A percentile compares a stretch with the other conserved stretches of the same genome.
phyloP scores from a whole-genome alignment of 2,113 vertebrate species.

The Galemys pyrenaicus region DNA sequence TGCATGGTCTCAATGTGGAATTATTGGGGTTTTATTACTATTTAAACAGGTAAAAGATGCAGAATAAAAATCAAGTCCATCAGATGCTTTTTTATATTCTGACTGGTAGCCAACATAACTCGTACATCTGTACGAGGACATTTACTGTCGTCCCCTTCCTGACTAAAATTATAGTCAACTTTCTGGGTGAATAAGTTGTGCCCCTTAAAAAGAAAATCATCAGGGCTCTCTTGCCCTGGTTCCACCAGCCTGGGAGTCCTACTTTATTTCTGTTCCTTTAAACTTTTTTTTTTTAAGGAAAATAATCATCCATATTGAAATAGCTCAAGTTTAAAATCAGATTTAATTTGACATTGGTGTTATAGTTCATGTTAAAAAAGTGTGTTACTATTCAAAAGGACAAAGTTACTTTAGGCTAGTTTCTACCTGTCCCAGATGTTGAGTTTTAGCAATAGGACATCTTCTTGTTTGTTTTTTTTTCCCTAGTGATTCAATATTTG shows the following conservation, averaged over 20 bases:
- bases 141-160: background rate
- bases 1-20: background rate
- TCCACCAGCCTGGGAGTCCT: too few species aligned
- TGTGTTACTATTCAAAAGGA: background rate
- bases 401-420: background rate
- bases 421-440: background rate
- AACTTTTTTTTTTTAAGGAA: too few species aligned
- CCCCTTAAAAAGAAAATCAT: background rate
- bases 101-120: background rate
- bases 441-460: background rate
- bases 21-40: background rate
- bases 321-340: background rate
- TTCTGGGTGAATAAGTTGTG: background rate
- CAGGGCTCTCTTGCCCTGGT: too few species aligned
- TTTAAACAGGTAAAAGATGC: background rate
- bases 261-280: too few species aligned
- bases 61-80: background rate
- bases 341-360: background rate
- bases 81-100: background rate
- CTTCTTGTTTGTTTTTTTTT: background rate
- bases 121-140: background rate
- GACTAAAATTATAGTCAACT: background rate
- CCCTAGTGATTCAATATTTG: background rate
- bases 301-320: background rate
- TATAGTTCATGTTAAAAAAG: background rate